Evolutionary conservation across 2,797 vertebrate genomes (phyloP).

Genomic region (Acestrorhynchus altus): DNA sequence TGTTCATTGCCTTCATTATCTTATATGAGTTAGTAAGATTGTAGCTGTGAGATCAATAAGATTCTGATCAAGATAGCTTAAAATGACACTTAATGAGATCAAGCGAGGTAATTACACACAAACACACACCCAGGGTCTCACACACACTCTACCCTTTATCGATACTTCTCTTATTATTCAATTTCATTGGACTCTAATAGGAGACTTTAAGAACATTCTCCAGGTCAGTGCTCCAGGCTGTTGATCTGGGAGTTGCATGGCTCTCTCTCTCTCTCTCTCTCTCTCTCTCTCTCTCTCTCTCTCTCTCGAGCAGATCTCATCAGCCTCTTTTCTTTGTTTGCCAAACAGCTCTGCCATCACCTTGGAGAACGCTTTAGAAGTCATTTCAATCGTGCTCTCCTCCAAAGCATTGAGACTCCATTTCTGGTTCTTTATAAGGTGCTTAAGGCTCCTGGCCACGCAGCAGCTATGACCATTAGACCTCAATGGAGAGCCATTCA

Average conservation of each 20-base stretch:
- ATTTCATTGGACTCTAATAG: conserved; percentile 44
- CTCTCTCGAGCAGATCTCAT: conserved; percentile 43
- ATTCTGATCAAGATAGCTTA: conserved; percentile 32
- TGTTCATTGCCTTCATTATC: neutral
- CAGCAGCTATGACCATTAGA: neutral
- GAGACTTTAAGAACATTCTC: conserved; percentile 14
- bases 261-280: conserved; percentile 3
- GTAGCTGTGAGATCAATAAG: conserved; percentile 12
- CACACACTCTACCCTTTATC: neutral
- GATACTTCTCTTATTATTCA: conserved; percentile 34
- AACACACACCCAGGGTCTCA: neutral
- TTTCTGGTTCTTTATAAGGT: conserved; percentile 1
- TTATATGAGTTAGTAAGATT: neutral
- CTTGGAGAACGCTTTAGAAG: conserved; percentile 25
- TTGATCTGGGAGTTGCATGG: conserved; percentile 34
- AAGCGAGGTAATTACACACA: conserved; percentile 32
- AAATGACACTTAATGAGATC: conserved; percentile 40
- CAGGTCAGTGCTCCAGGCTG: conserved; percentile 17
- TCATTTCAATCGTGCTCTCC: neutral
- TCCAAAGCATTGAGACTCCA: neutral
- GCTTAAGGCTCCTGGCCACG: neutral
- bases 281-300: neutral
- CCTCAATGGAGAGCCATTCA: neutral
- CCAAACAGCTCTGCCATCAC: conserved; percentile 32
- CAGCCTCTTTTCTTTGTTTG: conserved; percentile 35